phyloP scores from a whole-genome alignment of 2,888 invertebrate genomes.

The Malachius bipustulatus region DNA sequence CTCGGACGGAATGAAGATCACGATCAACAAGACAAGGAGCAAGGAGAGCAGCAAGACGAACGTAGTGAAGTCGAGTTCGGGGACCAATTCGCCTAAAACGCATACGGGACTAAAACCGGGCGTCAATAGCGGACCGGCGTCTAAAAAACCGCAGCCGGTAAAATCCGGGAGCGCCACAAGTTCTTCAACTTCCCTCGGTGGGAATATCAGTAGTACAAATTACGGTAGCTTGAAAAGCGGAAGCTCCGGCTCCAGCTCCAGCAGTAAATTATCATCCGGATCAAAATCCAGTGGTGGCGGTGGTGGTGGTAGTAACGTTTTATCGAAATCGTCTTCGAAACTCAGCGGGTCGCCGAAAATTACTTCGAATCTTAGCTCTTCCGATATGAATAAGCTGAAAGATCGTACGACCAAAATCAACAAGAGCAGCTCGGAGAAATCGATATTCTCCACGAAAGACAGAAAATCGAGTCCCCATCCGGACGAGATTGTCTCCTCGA shows the following conservation, averaged over 20 bases:
- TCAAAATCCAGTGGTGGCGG: constrained; percentile 18
- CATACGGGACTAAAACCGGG: constrained; percentile 75
- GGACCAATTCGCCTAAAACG: constrained; percentile 61
- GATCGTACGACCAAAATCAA: constrained; percentile 49
- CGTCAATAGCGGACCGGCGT: constrained; percentile 76
- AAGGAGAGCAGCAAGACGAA: constrained; percentile 50
- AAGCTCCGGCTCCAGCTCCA: constrained; percentile 7
- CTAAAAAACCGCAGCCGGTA: constrained; percentile 61
- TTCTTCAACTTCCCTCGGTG: constrained; percentile 24
- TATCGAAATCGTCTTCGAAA: constrained; percentile 17
- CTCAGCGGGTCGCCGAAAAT: constrained; percentile 49
- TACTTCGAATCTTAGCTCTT: constrained; percentile 39
- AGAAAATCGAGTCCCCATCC: constrained; percentile 57
- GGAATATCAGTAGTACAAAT: constrained; percentile 32
- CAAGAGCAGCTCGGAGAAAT: constrained; percentile 50
- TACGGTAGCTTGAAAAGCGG: constrained; percentile 19
- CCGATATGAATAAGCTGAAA: constrained; percentile 49
- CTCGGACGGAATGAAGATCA: constrained; percentile 81
- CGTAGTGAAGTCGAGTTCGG: constrained; percentile 23
- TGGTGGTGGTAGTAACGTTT: constrained; percentile 7
- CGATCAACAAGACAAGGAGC: constrained; percentile 77
- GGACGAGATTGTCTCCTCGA: constrained; percentile 48
- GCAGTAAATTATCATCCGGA: not conserved
- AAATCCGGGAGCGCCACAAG: constrained; percentile 17
- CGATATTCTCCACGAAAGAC: constrained; percentile 48